Conservation (phyloP, 2,797 vertebrate species). For the Schizothorax lantsangensis region DNA sequence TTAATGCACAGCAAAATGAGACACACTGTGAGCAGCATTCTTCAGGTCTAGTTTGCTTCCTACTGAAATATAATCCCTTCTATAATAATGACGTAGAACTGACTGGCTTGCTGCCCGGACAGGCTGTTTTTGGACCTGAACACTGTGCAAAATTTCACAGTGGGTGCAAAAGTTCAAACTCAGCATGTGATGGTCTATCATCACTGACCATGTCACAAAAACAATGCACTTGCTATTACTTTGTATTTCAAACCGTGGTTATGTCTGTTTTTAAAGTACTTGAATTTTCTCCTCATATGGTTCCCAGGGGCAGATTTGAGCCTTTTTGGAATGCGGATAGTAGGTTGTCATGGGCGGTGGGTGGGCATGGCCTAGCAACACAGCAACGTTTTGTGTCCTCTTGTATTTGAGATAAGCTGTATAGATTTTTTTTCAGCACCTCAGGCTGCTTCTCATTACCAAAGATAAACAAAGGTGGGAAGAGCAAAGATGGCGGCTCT, state of each 20-base stretch:
- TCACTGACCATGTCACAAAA: neutral
- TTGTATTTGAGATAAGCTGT: slow-evolving; percentile 45
- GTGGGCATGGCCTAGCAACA: slow-evolving; percentile 61
- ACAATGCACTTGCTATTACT: neutral
- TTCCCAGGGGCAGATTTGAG: neutral
- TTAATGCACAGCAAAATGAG: slow-evolving; percentile 41
- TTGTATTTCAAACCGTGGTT: neutral
- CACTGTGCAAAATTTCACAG: slow-evolving; percentile 26
- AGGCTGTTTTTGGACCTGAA: slow-evolving; percentile 30
- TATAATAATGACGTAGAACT: slow-evolving; percentile 27
- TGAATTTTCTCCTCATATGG: neutral
- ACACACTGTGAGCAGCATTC: slow-evolving; percentile 10
- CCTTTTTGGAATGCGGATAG: slow-evolving; percentile 31
- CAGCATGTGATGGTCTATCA: neutral
- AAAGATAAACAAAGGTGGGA: slow-evolving; percentile 45
- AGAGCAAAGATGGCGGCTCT: slow-evolving; percentile 37
- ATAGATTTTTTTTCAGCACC: slow-evolving; percentile 29
- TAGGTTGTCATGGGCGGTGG: slow-evolving; percentile 31
- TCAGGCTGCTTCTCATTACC: slow-evolving; percentile 36
- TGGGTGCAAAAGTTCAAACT: slow-evolving; percentile 29
- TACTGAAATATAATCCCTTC: slow-evolving; percentile 47
- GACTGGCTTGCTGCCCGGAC: slow-evolving; percentile 31
- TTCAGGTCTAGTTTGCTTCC: slow-evolving; percentile 39
- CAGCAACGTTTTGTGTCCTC: slow-evolving; percentile 44
- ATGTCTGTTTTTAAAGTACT: neutral